Base-by-base conservation (phyloP, 2,888 invertebrate genomes). In the Ferrisia virgata region DNA sequence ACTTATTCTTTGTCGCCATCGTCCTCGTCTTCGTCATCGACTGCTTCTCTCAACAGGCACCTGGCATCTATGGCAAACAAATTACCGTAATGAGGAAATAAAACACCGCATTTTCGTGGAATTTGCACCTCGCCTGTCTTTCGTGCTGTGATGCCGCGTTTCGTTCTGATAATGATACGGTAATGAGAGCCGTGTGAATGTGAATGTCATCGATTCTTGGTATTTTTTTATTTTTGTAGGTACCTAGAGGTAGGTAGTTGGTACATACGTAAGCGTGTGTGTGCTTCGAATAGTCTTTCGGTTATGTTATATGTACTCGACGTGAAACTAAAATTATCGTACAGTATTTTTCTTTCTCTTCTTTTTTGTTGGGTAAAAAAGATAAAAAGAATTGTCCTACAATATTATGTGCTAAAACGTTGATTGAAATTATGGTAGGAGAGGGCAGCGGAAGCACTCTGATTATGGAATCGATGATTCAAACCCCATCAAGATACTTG, bases 51-150 rank as follows among this genome's bases (percentile, higher is more conserved):
- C 53, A 53, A 53, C 22, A 53, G 53, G 22, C 53, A 53, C 53
- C 53, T 53, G 22, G 53, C 22, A 22, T 53, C 18, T 22, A 53
- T 53, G 22, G 53, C 64, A 76, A 76, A 76, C 72, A 76, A 76
- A 76, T 76, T 76, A 76, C 28, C 72, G 72, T 76, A 76, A 76
- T 76, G 72, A 76, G 36, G 72, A 76, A 76, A 76, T 76, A 76
- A 76, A 76, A 76, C 72, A 76, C 13, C 64, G 18, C 15, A 69
- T 76, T 76, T 76, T 76, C 72, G 72, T 28, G 36, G 72, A 76
- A 76, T 76, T 76, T 76, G 25, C 72, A 36, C 36, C 72, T 36
- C 9, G 22, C 36, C 36, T 33, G 28, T n/a, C n/a, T n/a, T n/a
- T n/a, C 53, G 53, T 9, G 39, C 39, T 39, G 9, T 53, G 9